Evolutionary conservation across 2,888 invertebrate species (phyloP), one percentile per base, ranked within the genome.

Genomic region (Eumacrocentrus americanus): DNA sequence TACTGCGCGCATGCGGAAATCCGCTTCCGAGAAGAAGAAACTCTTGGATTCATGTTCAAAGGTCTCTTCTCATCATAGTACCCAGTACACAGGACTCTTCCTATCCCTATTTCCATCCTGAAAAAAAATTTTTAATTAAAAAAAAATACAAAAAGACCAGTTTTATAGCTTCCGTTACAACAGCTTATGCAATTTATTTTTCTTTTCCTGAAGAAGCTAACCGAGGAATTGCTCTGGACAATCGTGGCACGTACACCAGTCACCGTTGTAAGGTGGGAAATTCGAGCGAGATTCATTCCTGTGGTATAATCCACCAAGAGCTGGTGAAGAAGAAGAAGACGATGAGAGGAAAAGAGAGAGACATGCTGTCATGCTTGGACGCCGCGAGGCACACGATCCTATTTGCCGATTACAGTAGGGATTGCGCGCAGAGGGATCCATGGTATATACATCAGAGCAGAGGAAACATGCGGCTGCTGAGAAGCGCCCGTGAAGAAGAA

Each of bases 1-100:
- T 50, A 29, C 46, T 61, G 48, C 35, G 47, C 37, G 53, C 47
- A 57, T 58, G 60, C 64, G 64, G 62, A 64, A 64, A 62, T 64
- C 60, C 60, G 60, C 58, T 62, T 63, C 60, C 60, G 44, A 58
- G 64, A 62, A 65, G 58, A 58, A 58, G 61, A 63, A 65, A 65
- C 62, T 63, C 52, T 47, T 22, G 34, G 20, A 40, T 54, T 25
- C 53, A 18, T n/a, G n/a, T n/a, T n/a, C n/a, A n/a, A n/a, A n/a
- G n/a, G n/a, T n/a, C n/a, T n/a, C n/a, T n/a, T n/a, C n/a, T n/a
- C n/a, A n/a, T n/a, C n/a, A n/a, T n/a, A n/a, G n/a, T n/a, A n/a
- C n/a, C n/a, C n/a, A n/a, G n/a, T n/a, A n/a, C n/a, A n/a, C n/a
- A n/a, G n/a, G n/a, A n/a, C n/a, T n/a, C n/a, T n/a, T n/a, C n/a